Base-by-base conservation (phyloP, 1,140 invertebrate species). In the Drosophila sulfurigaster region DNA sequence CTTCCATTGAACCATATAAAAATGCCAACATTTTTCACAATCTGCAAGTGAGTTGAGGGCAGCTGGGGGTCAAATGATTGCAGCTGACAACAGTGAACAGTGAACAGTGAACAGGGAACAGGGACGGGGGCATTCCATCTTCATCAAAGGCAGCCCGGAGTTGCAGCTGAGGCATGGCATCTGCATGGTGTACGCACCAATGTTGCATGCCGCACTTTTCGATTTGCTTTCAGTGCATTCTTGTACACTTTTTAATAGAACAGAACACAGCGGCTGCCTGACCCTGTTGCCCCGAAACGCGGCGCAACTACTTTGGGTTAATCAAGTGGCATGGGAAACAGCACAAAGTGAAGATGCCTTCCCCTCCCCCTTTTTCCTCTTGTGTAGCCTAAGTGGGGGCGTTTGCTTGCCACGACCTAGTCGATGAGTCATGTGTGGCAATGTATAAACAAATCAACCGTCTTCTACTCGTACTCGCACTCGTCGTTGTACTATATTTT, bases 261-360 rank as follows among this genome's bases (percentile, higher is more conserved):
- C 51, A 11, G 51, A 25, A 30, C 67, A 62, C 38, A 51, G 62
- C 20, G 20, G 6, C 41, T 57, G 68, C 46, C 63, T 58, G 58
- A 60, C 67, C 52, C 52, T 56, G 59, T 38, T 38, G 56, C 70
- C 35, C 25, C 45, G 2, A 60, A 35, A 64, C 60, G 68, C 49
- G 15, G 41, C 69, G 41, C 69, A 74, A 62, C 56, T 60, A 56
- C 59, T 15, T 52, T 69, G 64, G 73, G 76, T 76, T 82, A 69
- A 83, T 89, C 85, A 89, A 89, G 88, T 89, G 85, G 86, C 85
- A 76, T 89, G 85, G 86, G 85, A 89, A 88, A 78, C 45, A 52
- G 28, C 63, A 51, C 13, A 10, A 72, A 56, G 70, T 51, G 41
- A 49, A 45, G 35, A 73, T 25, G 2, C 16, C 32, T 64, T 25